Evolutionary conservation across 1,140 invertebrate species (phyloP).

Genomic region (Saxidomus purpurata): DNA sequence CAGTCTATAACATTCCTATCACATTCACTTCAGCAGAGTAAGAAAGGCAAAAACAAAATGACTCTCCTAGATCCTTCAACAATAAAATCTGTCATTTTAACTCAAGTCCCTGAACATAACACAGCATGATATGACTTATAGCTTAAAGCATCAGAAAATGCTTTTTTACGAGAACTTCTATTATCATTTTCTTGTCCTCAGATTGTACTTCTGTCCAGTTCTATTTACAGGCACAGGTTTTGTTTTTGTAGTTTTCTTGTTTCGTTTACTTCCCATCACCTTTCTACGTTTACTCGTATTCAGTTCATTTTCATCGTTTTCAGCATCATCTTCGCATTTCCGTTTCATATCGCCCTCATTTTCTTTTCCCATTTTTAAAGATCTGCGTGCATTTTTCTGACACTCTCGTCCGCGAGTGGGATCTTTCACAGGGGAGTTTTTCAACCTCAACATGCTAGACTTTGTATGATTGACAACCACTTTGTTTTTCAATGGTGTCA

Average conservation of each 20-base stretch:
- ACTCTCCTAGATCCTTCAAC: too few relatives aligned
- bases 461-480: constrained; percentile 76
- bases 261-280: constrained; percentile 19
- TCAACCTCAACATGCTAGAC: constrained; percentile 77
- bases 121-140: too few relatives aligned
- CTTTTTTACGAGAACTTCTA: too few relatives aligned
- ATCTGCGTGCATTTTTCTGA: constrained; percentile 8
- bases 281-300: constrained; percentile 67
- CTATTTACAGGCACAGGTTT: not conserved
- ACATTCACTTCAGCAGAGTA: too few relatives aligned
- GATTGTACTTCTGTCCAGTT: constrained; percentile 68
- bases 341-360: constrained; percentile 27
- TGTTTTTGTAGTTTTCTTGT: constrained; percentile 21
- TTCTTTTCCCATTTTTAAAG: constrained; percentile 2
- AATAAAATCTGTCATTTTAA: too few relatives aligned
- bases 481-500: constrained; percentile 76
- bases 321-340: constrained; percentile 34
- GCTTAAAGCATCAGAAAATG: too few relatives aligned
- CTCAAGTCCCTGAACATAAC: too few relatives aligned
- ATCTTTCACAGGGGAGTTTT: constrained; percentile 72
- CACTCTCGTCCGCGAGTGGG: constrained; percentile 60
- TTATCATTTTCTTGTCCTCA: constrained; percentile 64
- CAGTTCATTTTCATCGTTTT: constrained; percentile 37
- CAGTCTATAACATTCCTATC: too few relatives aligned
- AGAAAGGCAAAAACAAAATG: too few relatives aligned